Conservation (phyloP, 2,797 vertebrate species). For the Cossypha dichroa region DNA sequence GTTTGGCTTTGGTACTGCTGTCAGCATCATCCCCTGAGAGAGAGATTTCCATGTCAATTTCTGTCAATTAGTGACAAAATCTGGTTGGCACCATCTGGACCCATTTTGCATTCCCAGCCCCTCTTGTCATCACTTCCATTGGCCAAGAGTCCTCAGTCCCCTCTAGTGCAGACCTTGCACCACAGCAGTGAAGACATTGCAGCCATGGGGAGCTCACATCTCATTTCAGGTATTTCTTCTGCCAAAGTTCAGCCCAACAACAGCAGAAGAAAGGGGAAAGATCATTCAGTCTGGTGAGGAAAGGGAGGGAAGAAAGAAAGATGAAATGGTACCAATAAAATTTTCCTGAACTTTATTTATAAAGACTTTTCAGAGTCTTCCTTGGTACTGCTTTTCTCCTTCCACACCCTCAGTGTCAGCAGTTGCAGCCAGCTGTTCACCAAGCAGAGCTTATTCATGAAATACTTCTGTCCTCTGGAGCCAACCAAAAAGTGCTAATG, state of each 20-base stretch:
- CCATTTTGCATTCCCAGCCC: constrained; percentile 10
- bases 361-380: background rate
- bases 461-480: background rate
- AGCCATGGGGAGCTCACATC: background rate
- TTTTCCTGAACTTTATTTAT: background rate
- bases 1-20: background rate
- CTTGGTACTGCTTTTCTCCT: background rate
- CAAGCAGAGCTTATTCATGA: background rate
- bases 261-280: background rate
- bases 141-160: background rate
- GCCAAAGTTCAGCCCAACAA: background rate
- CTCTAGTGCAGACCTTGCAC: background rate
- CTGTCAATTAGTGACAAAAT: background rate
- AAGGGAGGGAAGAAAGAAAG: background rate
- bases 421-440: constrained; percentile 34
- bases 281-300: background rate
- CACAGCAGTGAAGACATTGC: background rate
- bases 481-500: background rate
- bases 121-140: background rate
- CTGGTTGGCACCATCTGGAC: background rate
- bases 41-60: background rate
- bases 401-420: background rate
- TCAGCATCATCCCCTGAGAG: background rate
- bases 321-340: background rate
- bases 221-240: background rate